These are phyloP conservation scores for Hystrix cristata DNA, from an alignment of 2,113 vertebrate species.

Conservation along the genomic window DNA sequence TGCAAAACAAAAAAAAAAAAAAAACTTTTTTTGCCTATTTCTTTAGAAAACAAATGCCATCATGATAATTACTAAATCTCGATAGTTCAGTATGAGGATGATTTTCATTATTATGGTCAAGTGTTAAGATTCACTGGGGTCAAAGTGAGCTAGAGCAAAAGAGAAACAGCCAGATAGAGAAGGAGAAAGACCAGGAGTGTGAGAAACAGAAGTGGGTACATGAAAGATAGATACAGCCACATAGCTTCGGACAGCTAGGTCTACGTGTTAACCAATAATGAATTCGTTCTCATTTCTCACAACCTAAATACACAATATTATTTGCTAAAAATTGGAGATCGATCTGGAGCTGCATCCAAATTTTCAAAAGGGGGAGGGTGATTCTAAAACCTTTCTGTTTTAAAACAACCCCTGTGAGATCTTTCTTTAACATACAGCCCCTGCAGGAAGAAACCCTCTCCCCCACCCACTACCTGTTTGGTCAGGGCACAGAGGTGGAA, in stretches of 20 bases:
- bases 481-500: not conserved
- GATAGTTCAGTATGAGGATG: not conserved
- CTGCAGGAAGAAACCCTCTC: not conserved
- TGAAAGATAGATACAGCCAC: not conserved
- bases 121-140: not conserved
- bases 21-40: not conserved
- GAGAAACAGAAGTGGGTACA: too few species aligned
- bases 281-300: not conserved
- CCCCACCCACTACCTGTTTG: fast-evolving
- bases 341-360: not conserved
- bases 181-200: not conserved
- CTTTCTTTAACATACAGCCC: not conserved
- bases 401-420: not conserved
- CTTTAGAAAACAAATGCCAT: not conserved
- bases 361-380: not conserved
- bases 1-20: not conserved
- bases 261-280: not conserved
- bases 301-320: not conserved
- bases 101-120: not conserved
- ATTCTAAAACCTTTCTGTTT: not conserved
- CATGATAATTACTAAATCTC: not conserved
- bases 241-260: fast-evolving
- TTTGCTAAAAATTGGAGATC: not conserved
- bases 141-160: not conserved
- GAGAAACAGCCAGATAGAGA: not conserved